These are phyloP conservation scores for Gavialis gangeticus DNA, from an alignment of 2,113 vertebrate genomes.

Conservation along the genomic window DNA sequence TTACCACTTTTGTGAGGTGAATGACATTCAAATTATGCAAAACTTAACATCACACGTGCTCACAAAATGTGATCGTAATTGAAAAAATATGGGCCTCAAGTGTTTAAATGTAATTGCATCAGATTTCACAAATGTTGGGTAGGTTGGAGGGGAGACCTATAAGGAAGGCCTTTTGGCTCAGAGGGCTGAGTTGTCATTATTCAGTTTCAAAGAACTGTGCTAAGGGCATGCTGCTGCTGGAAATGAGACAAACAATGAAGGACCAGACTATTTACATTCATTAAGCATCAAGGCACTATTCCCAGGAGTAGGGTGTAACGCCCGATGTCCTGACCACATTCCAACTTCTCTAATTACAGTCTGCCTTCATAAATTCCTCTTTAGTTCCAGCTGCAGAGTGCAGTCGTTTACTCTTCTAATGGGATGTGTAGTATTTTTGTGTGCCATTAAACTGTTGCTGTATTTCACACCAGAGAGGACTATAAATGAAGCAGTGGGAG, in stretches of 20 bases:
- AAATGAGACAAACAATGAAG: not conserved
- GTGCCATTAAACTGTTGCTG: not conserved
- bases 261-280: not conserved
- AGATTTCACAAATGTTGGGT: not conserved
- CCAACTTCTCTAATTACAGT: not conserved
- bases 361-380: not conserved
- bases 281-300: not conserved
- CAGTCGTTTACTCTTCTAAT: not conserved
- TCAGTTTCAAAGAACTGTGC: not conserved
- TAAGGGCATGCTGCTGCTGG: not conserved
- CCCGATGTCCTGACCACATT: too few relatives aligned
- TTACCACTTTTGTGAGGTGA: not conserved
- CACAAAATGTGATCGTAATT: not conserved
- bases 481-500: not conserved
- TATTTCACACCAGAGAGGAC: not conserved
- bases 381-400: accelerated
- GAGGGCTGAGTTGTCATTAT: not conserved
- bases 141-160: not conserved
- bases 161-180: not conserved
- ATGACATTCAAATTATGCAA: not conserved
- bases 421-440: not conserved
- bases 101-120: not conserved
- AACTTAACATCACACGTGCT: not conserved
- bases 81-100: not conserved
- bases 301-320: not conserved